Evolutionary conservation across 1,140 invertebrate species (phyloP).

Genomic region (Dendrolimus punctatus): DNA sequence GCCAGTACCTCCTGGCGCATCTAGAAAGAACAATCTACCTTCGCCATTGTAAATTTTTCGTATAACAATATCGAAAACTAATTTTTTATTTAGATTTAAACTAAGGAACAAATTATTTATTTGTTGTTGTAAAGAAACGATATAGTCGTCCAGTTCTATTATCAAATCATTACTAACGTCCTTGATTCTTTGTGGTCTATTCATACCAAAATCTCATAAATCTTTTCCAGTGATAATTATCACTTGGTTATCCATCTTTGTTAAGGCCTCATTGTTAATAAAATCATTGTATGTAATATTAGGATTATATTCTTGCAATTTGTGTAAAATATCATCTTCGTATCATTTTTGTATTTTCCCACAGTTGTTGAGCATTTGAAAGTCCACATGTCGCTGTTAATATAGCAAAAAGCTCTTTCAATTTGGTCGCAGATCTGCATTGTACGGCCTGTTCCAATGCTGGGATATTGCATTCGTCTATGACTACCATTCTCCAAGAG

Average conservation of each 20-base stretch:
- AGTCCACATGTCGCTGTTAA: slow-evolving; percentile 23
- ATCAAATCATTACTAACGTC: slow-evolving; percentile 30
- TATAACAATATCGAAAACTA: no score
- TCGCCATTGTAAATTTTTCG: no score
- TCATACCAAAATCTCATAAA: slow-evolving; percentile 30
- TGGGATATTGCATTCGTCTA: no score
- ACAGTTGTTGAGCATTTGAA: slow-evolving; percentile 23
- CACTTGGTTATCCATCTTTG: slow-evolving; percentile 26
- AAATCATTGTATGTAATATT: slow-evolving; percentile 28
- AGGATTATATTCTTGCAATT: slow-evolving; percentile 21
- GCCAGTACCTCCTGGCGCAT: neutral
- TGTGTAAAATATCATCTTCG: slow-evolving; percentile 32
- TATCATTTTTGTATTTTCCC: slow-evolving; percentile 24
- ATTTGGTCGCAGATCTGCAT: slow-evolving; percentile 15
- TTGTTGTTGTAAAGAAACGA: no score
- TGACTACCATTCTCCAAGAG: slow-evolving; percentile 26
- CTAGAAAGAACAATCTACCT: neutral
- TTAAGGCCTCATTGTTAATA: slow-evolving; percentile 24
- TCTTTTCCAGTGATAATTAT: slow-evolving; percentile 24
- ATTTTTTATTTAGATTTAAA: no score
- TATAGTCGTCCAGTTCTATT: slow-evolving; percentile 23
- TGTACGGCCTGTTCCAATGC: slow-evolving; percentile 18
- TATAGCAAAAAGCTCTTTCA: slow-evolving; percentile 24
- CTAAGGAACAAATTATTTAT: no score
- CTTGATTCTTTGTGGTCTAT: slow-evolving; percentile 19